A percentile compares a stretch with the other conserved stretches of the same genome.
phyloP scores from a whole-genome alignment of 2,113 vertebrate genomes.

The Atrichornis clamosus region DNA sequence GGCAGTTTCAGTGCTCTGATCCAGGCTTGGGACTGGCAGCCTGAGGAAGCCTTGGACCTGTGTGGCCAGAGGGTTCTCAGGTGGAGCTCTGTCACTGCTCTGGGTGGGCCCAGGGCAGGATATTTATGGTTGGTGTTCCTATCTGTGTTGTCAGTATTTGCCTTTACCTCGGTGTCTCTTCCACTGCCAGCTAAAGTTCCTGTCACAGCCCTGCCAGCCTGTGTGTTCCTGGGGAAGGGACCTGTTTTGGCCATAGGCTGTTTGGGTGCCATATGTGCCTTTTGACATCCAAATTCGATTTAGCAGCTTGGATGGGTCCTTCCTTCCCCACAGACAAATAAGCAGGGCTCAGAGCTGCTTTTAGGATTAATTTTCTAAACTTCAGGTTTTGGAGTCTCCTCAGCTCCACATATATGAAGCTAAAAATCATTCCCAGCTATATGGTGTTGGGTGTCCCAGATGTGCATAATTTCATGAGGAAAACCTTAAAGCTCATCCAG shows the following conservation, averaged over 20 bases:
- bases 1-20: neutral
- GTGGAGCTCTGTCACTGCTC: neutral
- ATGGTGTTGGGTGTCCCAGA: neutral
- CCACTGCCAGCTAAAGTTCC: neutral
- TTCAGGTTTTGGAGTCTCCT: neutral
- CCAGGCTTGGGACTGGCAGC: neutral
- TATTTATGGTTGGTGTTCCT: neutral
- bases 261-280: neutral
- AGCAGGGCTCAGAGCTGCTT: neutral
- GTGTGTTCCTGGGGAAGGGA: neutral
- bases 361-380: neutral
- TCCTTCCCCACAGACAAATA: neutral
- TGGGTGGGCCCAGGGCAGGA: accelerated
- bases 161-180: neutral
- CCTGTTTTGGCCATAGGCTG: neutral
- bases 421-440: neutral
- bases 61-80: neutral
- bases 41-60: neutral
- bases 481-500: neutral
- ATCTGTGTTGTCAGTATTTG: neutral
- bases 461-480: neutral
- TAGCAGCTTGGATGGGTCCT: neutral
- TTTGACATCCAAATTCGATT: neutral
- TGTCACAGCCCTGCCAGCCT: neutral
- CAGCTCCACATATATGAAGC: neutral